A percentile compares a stretch with the other conserved stretches of the same genome.
phyloP scores from a whole-genome alignment of 2,888 invertebrate species.

The Shargacucullia verbasci region DNA sequence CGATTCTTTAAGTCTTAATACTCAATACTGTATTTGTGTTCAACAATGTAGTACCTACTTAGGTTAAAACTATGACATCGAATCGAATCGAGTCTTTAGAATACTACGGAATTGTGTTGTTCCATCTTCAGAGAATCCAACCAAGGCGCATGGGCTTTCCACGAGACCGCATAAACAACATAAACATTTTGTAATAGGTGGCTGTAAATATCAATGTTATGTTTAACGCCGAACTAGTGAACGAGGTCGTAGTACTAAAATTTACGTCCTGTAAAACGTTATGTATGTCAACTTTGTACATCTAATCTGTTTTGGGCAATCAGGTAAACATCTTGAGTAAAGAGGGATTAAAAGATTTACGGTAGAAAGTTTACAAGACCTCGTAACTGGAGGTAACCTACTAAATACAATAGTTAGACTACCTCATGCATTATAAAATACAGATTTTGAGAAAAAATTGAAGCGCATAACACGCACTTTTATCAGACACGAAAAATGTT shows the following conservation, averaged over 20 bases:
- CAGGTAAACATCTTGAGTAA: conserved; percentile 39
- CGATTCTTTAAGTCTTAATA: no score
- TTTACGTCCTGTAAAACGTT: conserved; percentile 16
- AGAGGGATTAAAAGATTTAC: conserved; percentile 38
- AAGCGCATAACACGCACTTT: no score
- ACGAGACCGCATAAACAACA: no score
- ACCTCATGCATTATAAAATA: no score
- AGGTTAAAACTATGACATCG: no score
- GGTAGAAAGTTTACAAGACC: conserved; percentile 17
- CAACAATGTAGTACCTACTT: no score
- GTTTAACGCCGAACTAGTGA: conserved; percentile 18
- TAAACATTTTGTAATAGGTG: conserved; percentile 36
- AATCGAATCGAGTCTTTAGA: not conserved
- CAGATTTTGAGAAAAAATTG: no score
- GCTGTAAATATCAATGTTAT: conserved; percentile 39
- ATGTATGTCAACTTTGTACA: conserved; percentile 42
- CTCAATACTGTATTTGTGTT: no score
- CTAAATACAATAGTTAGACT: no score
- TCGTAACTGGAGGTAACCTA: no score
- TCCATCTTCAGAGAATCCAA: not conserved
- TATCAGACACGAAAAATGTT: no score
- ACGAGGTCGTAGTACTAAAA: conserved; percentile 45
- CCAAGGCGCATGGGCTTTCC: not conserved
- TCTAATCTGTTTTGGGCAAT: conserved; percentile 49
- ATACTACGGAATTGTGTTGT: not conserved